These are phyloP conservation scores for Eublepharis macularius DNA, from an alignment of 2,113 vertebrate species.

Conservation along the genomic window DNA sequence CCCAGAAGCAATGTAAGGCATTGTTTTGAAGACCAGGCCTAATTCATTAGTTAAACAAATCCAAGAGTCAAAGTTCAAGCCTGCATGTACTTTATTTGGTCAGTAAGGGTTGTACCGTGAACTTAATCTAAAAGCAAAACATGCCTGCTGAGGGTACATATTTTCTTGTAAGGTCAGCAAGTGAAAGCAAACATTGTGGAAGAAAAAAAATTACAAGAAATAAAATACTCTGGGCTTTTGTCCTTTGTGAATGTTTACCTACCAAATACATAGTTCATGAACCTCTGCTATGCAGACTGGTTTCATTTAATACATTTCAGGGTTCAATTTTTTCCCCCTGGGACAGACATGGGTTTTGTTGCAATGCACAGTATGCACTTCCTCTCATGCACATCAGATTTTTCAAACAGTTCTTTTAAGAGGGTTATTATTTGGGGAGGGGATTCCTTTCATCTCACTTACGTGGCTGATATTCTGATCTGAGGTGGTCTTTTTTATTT, in stretches of 20 bases:
- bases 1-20: slow-evolving; percentile 3
- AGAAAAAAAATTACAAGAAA: slow-evolving; percentile 56
- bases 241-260: slow-evolving; percentile 48
- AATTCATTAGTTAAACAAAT: slow-evolving; percentile 20
- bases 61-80: slow-evolving; percentile 63
- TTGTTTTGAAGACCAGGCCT: slow-evolving; percentile 10
- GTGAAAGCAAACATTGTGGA: slow-evolving; percentile 59
- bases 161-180: slow-evolving; percentile 42
- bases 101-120: slow-evolving; percentile 62
- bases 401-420: background rate
- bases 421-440: background rate
- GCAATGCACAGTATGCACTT: background rate
- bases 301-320: slow-evolving; percentile 41
- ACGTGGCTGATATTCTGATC: too few species aligned
- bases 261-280: slow-evolving; percentile 56
- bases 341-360: slow-evolving; percentile 30
- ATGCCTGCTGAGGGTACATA: slow-evolving; percentile 52
- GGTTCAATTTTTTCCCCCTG: background rate
- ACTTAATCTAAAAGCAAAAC: slow-evolving; percentile 59
- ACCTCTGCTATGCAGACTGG: slow-evolving; percentile 38
- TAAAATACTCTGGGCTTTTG: slow-evolving; percentile 54
- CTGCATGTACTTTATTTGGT: slow-evolving; percentile 59
- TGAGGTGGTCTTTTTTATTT: background rate
- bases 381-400: slow-evolving; percentile 26
- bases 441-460: background rate